Percentiles rank a stretch among this genome's conserved stretches.
phyloP scores from a whole-genome alignment of 2,113 vertebrate genomes.

The Arenaria interpres region DNA sequence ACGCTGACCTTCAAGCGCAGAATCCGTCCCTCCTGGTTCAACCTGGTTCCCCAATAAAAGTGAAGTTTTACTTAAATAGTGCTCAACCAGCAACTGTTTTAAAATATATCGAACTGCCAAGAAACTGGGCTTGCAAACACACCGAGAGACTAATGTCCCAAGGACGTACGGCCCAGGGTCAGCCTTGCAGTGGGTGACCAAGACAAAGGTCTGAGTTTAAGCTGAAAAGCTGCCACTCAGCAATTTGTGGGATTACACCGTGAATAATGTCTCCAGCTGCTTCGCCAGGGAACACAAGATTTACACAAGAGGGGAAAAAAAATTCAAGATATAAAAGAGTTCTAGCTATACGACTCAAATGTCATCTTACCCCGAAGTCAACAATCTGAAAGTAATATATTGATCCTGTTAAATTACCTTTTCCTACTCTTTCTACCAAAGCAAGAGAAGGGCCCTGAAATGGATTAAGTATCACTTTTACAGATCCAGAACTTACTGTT shows the following conservation, averaged over 20 bases:
- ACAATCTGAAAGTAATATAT: slow-evolving; percentile 8
- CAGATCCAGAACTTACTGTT: background rate
- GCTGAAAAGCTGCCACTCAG: background rate
- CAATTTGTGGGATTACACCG: background rate
- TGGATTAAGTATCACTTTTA: background rate
- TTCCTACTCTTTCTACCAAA: background rate
- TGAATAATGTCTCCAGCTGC: background rate
- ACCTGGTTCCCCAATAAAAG: background rate
- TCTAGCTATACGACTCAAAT: background rate
- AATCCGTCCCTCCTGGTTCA: background rate
- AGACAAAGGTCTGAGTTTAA: background rate
- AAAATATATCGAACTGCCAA: background rate
- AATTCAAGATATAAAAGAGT: background rate
- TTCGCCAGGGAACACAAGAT: background rate
- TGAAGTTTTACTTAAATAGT: fast-evolving
- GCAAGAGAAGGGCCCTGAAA: background rate
- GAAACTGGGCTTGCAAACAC: background rate
- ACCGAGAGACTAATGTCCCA: background rate
- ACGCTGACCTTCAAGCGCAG: background rate
- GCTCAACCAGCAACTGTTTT: background rate
- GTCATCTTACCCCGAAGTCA: slow-evolving; percentile 16
- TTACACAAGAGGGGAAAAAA: background rate
- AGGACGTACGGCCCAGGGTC: fast-evolving
- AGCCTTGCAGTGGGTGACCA: background rate
- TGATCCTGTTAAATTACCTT: slow-evolving; percentile 31